Conservation (phyloP, 1,140 invertebrate genomes). For the Chrysomallon squamiferum region DNA sequence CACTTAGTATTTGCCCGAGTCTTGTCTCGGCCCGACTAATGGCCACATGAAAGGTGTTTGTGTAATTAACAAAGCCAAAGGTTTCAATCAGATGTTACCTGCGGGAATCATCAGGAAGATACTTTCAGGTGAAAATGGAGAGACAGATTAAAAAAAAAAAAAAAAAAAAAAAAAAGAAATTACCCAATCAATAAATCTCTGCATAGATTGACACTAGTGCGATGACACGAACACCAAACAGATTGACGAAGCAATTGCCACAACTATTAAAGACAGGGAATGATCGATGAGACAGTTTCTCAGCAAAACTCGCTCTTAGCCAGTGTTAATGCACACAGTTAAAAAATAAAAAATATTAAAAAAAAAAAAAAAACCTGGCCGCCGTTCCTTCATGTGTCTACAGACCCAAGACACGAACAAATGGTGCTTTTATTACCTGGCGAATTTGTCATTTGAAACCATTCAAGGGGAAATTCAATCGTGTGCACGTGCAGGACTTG, state of each 20-base stretch:
- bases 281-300: too few relatives aligned
- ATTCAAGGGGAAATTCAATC: conserved; percentile 6
- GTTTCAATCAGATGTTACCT: conserved; percentile 7
- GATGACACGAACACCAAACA: conserved; percentile 4
- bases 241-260: neutral
- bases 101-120: conserved; percentile 5
- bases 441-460: neutral
- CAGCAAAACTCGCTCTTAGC: too few relatives aligned
- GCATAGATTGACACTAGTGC: conserved; percentile 1
- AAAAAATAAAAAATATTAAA: too few relatives aligned
- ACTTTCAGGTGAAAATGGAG: conserved; percentile 6
- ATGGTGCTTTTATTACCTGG: conserved; percentile 2
- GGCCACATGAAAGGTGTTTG: conserved; percentile 6
- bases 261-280: too few relatives aligned
- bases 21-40: neutral
- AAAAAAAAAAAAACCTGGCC: too few relatives aligned
- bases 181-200: conserved; percentile 4
- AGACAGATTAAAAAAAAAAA: too few relatives aligned
- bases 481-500: conserved; percentile 2
- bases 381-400: too few relatives aligned
- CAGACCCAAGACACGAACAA: neutral
- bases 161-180: conserved; percentile 9
- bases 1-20: conserved; percentile 4
- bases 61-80: conserved; percentile 3
- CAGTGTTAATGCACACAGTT: too few relatives aligned